Conservation (phyloP, 2,888 invertebrate genomes). For the Drosophila borealis region DNA sequence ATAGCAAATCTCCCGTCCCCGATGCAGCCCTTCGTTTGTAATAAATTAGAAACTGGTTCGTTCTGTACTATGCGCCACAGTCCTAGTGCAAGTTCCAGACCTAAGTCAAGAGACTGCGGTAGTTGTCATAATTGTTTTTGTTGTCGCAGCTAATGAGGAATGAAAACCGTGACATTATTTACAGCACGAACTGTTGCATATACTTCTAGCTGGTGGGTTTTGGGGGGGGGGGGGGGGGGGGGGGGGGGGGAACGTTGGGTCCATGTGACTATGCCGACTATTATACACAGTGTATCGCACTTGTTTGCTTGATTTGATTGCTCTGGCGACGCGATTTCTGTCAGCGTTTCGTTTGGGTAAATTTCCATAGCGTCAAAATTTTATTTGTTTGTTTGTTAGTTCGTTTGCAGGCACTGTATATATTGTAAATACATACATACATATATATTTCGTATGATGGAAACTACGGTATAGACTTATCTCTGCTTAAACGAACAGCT, state of each 20-base stretch:
- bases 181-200: slow-evolving; percentile 32
- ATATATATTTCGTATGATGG: slow-evolving; percentile 1
- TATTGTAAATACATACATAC: not conserved
- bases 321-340: slow-evolving; percentile 56
- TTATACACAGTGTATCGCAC: slow-evolving; percentile 25
- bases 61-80: not conserved
- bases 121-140: slow-evolving; percentile 3
- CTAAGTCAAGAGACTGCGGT: slow-evolving; percentile 7
- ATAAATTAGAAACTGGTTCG: slow-evolving; percentile 53
- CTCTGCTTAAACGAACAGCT: slow-evolving; percentile 20
- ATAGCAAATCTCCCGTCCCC: not conserved
- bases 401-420: slow-evolving; percentile 28
- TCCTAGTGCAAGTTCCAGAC: slow-evolving; percentile 25
- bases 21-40: slow-evolving; percentile 1
- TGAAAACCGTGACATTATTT: slow-evolving; percentile 52
- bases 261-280: slow-evolving; percentile 33
- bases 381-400: slow-evolving; percentile 61
- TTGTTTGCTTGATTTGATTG: slow-evolving; percentile 54
- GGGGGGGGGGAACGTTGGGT: slow-evolving; percentile 5
- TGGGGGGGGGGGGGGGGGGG: not conserved
- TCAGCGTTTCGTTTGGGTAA: slow-evolving; percentile 56
- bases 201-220: not conserved
- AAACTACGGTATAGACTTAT: slow-evolving; percentile 12
- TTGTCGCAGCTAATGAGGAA: slow-evolving; percentile 3
- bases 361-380: slow-evolving; percentile 73